Evolutionary conservation across 1,140 invertebrate species (phyloP), one percentile per base, ranked within the genome.

Genomic region (Lineus longissimus): DNA sequence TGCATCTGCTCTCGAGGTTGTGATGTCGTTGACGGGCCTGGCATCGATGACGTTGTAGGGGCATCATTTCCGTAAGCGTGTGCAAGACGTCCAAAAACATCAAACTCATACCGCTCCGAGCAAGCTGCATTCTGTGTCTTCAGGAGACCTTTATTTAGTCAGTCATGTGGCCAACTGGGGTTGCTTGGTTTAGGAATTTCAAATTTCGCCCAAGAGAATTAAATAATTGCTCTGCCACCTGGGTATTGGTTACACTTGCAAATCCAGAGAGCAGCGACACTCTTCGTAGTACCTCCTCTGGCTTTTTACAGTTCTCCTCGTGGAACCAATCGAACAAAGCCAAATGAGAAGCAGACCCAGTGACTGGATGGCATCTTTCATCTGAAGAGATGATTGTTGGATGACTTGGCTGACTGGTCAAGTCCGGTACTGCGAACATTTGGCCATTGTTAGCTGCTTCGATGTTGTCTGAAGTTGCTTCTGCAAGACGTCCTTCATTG

Each of bases 251-350:
- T 51, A 51, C 6, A 4, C 47, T n/a, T 7, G 19, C 47, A 51
- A 51, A 19, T 23, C 25, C 25, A n/a, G n/a, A 19, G 19, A 51
- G 25, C n/a, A 51, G 47, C 4, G 47, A 51, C n/a, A 51, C n/a
- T n/a, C n/a, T 51, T 27, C 47, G 6, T n/a, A 51, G 25, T 9
- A 51, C 25, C n/a, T 51, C 47, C n/a, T 23, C 47, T 23, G 47
- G 47, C 9, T 27, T 51, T 27, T 51, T 51, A n/a, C 47, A 51
- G n/a, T 51, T 51, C 4, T 51, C n/a, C n/a, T 51, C 19, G 25
- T 51, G 47, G 25, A 51, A 51, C 47, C 47, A 51, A n/a, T 51
- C 47, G n/a, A 23, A 51, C n/a, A 51, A n/a, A 6, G 25, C 25
- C 9, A 23, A n/a, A n/a, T 51, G 47, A 6, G n/a, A 6, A 4